Conservation (phyloP, 1,140 invertebrate species). For the Drosophila pandora region DNA sequence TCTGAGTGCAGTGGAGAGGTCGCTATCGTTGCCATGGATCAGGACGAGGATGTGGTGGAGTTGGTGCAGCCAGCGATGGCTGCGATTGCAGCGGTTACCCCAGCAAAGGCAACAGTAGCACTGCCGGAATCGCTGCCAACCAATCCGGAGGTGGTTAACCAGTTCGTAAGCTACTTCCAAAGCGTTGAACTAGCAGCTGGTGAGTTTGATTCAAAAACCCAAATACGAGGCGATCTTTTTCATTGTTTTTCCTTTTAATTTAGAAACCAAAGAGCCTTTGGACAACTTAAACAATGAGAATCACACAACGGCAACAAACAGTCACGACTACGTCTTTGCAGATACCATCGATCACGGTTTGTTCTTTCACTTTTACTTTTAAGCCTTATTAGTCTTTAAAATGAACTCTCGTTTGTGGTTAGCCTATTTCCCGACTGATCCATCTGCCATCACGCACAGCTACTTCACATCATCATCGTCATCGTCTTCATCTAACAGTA, state of each 20-base stretch:
- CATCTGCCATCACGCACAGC: constrained; percentile 56
- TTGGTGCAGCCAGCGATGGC: constrained; percentile 10
- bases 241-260: neutral
- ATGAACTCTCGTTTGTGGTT: constrained; percentile 9
- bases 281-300: constrained; percentile 39
- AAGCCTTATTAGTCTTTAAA: neutral
- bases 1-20: constrained; percentile 44
- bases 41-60: constrained; percentile 24
- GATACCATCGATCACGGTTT: constrained; percentile 77
- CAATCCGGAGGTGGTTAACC: constrained; percentile 41
- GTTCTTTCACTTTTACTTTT: neutral
- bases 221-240: too few species aligned
- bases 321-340: constrained; percentile 71
- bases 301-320: constrained; percentile 23
- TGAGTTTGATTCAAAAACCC: too few species aligned
- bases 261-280: constrained; percentile 67
- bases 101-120: constrained; percentile 8
- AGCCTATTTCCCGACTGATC: constrained; percentile 72
- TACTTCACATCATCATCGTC: constrained; percentile 62
- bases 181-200: constrained; percentile 53
- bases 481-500: constrained; percentile 69
- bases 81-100: constrained; percentile 36
- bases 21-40: constrained; percentile 32
- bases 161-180: constrained; percentile 61
- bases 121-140: constrained; percentile 4